Percentiles rank a stretch among this genome's conserved stretches.
These are phyloP conservation scores for Hylyphantes graminicola DNA, from an alignment of 1,140 invertebrate species.

Conservation along the genomic window DNA sequence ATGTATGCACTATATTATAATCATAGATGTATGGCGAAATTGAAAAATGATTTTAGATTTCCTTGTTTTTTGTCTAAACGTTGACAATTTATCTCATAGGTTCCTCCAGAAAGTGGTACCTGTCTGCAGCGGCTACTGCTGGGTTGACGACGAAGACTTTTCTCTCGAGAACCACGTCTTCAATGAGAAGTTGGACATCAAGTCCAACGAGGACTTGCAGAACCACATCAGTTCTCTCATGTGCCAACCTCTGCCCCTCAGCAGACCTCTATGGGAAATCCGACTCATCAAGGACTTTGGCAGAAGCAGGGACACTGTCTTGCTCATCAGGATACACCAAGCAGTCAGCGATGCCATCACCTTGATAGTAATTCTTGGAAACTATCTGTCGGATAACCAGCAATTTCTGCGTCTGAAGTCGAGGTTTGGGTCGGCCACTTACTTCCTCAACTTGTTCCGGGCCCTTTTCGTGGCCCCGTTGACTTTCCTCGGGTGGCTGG, in stretches of 20 bases:
- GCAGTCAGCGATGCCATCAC: slow-evolving; percentile 73
- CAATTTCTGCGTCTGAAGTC: slow-evolving; percentile 64
- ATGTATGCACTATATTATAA: too few species aligned
- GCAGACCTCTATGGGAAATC: slow-evolving; percentile 73
- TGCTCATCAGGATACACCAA: slow-evolving; percentile 73
- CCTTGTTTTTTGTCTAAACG: too few species aligned
- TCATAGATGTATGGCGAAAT: too few species aligned
- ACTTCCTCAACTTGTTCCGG: slow-evolving; percentile 69
- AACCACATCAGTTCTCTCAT: slow-evolving; percentile 70
- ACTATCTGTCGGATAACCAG: slow-evolving; percentile 70
- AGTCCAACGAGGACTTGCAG: slow-evolving; percentile 67
- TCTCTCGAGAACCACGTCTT: slow-evolving; percentile 72
- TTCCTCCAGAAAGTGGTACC: slow-evolving; percentile 69
- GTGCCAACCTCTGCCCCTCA: slow-evolving; percentile 66
- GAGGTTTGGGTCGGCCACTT: slow-evolving; percentile 69
- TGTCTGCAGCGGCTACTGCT: slow-evolving; percentile 69
- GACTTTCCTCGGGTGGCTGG: slow-evolving; percentile 71
- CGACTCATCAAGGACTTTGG: slow-evolving; percentile 69
- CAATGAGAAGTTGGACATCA: slow-evolving; percentile 66
- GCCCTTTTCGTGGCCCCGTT: slow-evolving; percentile 72
- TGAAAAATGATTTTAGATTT: too few species aligned
- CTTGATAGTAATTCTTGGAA: slow-evolving; percentile 70
- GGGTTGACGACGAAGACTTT: slow-evolving; percentile 71
- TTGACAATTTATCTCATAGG: slow-evolving; percentile 68
- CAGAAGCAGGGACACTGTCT: slow-evolving; percentile 69